Percentiles rank a stretch among this genome's conserved stretches.
These are phyloP conservation scores for Psittacula derbiana DNA, from an alignment of 2,797 vertebrate species.

Conservation along the genomic window DNA sequence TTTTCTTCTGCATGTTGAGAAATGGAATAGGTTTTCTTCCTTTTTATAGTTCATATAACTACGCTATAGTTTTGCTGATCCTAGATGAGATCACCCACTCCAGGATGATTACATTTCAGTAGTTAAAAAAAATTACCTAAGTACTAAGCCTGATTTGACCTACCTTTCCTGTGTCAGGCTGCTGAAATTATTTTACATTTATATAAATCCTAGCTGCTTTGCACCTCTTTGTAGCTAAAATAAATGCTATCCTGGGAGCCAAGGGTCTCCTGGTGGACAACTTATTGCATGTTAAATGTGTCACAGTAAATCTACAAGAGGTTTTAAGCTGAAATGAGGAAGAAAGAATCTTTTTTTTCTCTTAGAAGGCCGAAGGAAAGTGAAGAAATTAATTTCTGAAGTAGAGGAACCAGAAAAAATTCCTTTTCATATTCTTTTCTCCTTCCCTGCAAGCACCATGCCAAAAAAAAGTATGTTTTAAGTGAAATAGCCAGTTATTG, in stretches of 20 bases:
- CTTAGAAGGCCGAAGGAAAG: background rate
- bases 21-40: background rate
- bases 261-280: background rate
- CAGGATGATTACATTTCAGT: constrained; percentile 56
- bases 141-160: constrained; percentile 60
- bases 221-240: constrained; percentile 12
- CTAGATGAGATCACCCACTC: constrained; percentile 65
- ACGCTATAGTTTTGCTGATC: constrained; percentile 30
- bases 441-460: background rate
- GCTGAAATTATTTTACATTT: constrained; percentile 38
- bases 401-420: background rate
- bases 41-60: constrained; percentile 38
- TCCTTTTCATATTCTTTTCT: background rate
- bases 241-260: constrained; percentile 27
- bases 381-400: constrained; percentile 23
- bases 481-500: constrained; percentile 5
- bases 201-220: constrained; percentile 36
- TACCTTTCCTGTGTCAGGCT: constrained; percentile 40
- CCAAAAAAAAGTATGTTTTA: background rate
- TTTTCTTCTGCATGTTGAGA: constrained; percentile 35
- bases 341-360: background rate
- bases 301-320: constrained; percentile 32
- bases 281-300: constrained; percentile 16
- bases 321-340: constrained; percentile 16
- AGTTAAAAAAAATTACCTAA: constrained; percentile 57